Evolutionary conservation across 2,888 invertebrate genomes (phyloP), one percentile per base, ranked within the genome.

Genomic region (Tetrapedia diversipes): DNA sequence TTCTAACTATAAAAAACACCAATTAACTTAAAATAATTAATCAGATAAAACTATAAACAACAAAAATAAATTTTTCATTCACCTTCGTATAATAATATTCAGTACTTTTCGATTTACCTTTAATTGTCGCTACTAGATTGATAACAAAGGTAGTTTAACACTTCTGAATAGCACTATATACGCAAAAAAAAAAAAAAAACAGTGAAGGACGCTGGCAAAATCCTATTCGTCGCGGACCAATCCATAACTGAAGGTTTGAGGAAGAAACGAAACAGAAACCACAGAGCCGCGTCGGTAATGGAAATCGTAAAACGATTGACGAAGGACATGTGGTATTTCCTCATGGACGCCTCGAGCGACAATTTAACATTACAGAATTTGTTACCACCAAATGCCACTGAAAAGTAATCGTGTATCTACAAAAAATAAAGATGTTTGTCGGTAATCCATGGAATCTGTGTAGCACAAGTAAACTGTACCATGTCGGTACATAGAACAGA

Each of bases 261-360:
- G 37, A 29, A 37, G 11, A 16, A 19, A 14, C 22, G 22, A 45
- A 11, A 16, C 0, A 14, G 34, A 16, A 37, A 27, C 51, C 22
- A 41, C 14, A 39, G 2, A 16, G 22, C 16, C 14, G 22, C 69
- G 32, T 29, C 16, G 37, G n/a, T n/a, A 54, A 68, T 41, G 37
- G 53, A 32, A 22, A 32, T 63, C 54, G 54, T 63, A 45, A 63
- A 61, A 45, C 43, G 34, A 37, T 45, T 29, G 41, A 24, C 29
- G 22, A 43, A 43, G 22, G 51, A 37, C 63, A 68, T 54, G 63
- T 56, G 63, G 37, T 39, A 11, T 47, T 54, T 22, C 54, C 39
- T 54, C 22, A 45, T 19, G 47, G 10, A 34, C 60, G n/a, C 29
- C 29, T 11, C 29, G 16, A 27, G 66, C 37, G 59, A 19, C 39